Percentiles rank a stretch among this genome's conserved stretches.
These are phyloP conservation scores for Linyphia triangularis DNA, from an alignment of 2,888 invertebrate species.

Conservation along the genomic window DNA sequence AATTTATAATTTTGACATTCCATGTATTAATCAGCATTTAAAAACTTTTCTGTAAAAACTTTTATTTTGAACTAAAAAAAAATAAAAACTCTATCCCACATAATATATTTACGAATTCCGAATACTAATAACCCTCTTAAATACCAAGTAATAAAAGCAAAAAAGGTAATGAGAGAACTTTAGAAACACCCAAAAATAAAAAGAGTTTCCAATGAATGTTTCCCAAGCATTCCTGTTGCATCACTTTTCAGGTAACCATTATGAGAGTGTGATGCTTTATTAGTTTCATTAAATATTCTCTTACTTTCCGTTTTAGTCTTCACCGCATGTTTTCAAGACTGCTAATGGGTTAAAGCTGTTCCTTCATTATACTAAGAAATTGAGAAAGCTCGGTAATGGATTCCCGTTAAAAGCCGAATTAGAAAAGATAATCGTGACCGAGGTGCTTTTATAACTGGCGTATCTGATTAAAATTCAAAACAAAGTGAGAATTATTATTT, in stretches of 20 bases:
- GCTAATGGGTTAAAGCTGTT: background rate
- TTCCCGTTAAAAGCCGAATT: background rate
- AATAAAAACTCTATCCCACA: too few species aligned
- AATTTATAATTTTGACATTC: too few species aligned
- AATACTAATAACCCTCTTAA: background rate
- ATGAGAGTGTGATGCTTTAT: background rate
- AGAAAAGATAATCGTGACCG: background rate
- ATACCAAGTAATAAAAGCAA: background rate
- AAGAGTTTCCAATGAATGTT: background rate
- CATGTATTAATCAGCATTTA: too few species aligned
- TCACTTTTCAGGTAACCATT: background rate
- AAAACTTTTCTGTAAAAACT: too few species aligned
- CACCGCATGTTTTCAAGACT: background rate
- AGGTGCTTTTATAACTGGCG: background rate
- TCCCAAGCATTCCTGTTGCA: background rate
- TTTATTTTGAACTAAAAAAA: too few species aligned
- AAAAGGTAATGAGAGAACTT: background rate
- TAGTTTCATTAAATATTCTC: constrained; percentile 3
- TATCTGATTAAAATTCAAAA: background rate
- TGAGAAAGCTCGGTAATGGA: background rate
- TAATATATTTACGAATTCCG: too few species aligned
- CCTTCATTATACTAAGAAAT: background rate
- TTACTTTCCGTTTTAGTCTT: background rate
- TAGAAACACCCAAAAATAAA: background rate
- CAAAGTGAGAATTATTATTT: background rate